A percentile compares a stretch with the other conserved stretches of the same genome.
These are phyloP conservation scores for Pitangus sulphuratus DNA, from an alignment of 2,797 vertebrate species.

Conservation along the genomic window DNA sequence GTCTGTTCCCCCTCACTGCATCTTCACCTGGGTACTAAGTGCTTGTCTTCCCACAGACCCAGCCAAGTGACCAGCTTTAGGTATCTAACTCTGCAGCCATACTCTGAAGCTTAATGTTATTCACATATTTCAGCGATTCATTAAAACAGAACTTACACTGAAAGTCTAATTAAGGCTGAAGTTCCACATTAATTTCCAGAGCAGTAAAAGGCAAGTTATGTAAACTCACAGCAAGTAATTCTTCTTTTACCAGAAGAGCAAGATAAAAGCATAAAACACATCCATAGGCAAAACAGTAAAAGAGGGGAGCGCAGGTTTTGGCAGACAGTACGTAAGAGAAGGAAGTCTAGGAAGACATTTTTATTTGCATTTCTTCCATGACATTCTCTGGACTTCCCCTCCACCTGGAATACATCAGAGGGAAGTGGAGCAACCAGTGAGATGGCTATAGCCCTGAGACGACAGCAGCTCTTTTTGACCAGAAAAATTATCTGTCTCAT, in stretches of 20 bases:
- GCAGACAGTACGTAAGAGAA: conserved; percentile 42
- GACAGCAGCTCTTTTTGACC: not conserved
- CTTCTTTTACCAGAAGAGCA: conserved; percentile 62
- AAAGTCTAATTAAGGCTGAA: conserved; percentile 48
- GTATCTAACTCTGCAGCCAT: not conserved
- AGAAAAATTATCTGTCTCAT: not conserved
- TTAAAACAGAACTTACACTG: conserved; percentile 14
- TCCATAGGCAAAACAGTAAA: conserved; percentile 56
- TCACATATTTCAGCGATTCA: conserved; percentile 22
- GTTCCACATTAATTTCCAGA: conserved; percentile 26
- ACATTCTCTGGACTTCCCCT: conserved; percentile 48
- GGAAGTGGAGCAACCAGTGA: conserved; percentile 2
- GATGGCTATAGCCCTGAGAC: not conserved
- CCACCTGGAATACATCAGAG: conserved; percentile 40
- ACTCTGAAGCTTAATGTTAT: not conserved
- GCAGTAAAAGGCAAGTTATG: conserved; percentile 49
- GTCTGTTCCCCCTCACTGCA: not conserved
- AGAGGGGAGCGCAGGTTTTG: not conserved
- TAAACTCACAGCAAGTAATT: conserved; percentile 52
- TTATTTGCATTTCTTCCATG: conserved; percentile 63
- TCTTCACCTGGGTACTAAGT: not conserved
- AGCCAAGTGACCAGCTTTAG: not conserved
- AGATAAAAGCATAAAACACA: conserved; percentile 38
- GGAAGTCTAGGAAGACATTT: conserved; percentile 59
- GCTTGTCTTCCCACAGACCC: not conserved